Percentiles rank a stretch among this genome's conserved stretches.
Conservation (phyloP, 53 echinoderm and acorn worm species). For the Echinarachnius parma region DNA sequence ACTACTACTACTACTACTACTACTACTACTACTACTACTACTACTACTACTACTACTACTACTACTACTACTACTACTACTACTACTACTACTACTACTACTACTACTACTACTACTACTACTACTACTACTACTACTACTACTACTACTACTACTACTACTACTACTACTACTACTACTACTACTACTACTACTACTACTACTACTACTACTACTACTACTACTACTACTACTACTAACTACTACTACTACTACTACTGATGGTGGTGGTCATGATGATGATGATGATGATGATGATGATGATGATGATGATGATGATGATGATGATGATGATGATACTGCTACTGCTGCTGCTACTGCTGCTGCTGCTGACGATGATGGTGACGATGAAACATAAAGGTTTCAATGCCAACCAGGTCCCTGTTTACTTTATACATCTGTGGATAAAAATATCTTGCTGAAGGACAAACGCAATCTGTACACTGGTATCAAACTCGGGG, state of each 20-base stretch:
- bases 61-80: slow-evolving; percentile 6
- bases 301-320: too few species aligned
- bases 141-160: slow-evolving; percentile 3
- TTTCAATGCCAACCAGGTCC: not conserved
- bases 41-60: slow-evolving; percentile 6
- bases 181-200: slow-evolving; percentile 6
- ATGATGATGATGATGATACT: too few species aligned
- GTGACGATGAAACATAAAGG: not conserved
- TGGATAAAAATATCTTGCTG: too few species aligned
- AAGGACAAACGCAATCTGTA: too few species aligned
- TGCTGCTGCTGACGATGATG: too few species aligned
- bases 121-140: not conserved
- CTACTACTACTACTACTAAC: too few species aligned
- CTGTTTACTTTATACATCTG: too few species aligned
- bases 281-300: not conserved
- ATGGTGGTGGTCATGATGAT: not conserved
- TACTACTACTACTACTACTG: not conserved
- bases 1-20: slow-evolving; percentile 6
- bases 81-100: slow-evolving; percentile 5
- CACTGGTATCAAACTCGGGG: too few species aligned
- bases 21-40: slow-evolving; percentile 5
- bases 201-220: not conserved
- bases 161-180: slow-evolving; percentile 6
- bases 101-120: slow-evolving; percentile 6
- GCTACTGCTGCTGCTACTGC: too few species aligned